Conservation (phyloP, 1,140 invertebrate species). For the Ceratosolen solmsi region DNA sequence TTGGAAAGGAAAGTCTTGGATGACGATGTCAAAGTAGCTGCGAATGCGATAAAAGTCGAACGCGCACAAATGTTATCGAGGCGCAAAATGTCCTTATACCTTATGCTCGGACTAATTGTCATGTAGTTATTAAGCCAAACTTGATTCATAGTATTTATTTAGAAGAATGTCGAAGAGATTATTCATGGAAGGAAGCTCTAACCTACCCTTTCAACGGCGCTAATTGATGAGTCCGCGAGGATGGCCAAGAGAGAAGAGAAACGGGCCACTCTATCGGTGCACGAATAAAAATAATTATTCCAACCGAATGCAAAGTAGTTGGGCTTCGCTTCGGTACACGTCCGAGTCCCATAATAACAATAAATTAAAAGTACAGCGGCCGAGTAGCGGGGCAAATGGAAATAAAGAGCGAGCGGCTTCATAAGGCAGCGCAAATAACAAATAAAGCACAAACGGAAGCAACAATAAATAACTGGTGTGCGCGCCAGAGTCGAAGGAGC, state of each 20-base stretch:
- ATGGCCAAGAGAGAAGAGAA: background rate
- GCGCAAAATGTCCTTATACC: no score
- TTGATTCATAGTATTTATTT: background rate
- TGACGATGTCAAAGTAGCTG: no score
- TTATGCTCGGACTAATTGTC: no score
- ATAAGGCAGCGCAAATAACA: constrained; percentile 58
- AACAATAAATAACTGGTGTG: constrained; percentile 66
- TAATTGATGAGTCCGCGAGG: constrained; percentile 1
- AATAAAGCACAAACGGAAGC: constrained; percentile 69
- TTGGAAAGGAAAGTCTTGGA: no score
- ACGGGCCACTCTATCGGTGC: background rate
- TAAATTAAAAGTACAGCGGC: background rate
- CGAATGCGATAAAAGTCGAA: no score
- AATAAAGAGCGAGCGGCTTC: constrained; percentile 36
- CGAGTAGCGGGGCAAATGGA: constrained; percentile 5
- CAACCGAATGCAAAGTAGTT: background rate
- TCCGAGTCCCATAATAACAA: background rate
- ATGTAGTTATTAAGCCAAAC: background rate
- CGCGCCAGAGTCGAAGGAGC: constrained; percentile 48
- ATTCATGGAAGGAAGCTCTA: background rate
- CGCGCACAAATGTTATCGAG: no score
- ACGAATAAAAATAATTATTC: constrained; percentile 19
- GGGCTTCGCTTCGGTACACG: background rate
- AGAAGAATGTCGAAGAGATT: background rate
- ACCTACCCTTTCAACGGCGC: background rate